phyloP scores from a whole-genome alignment of 1,140 invertebrate species.

The Scaptodrosophila lebanonensis region DNA sequence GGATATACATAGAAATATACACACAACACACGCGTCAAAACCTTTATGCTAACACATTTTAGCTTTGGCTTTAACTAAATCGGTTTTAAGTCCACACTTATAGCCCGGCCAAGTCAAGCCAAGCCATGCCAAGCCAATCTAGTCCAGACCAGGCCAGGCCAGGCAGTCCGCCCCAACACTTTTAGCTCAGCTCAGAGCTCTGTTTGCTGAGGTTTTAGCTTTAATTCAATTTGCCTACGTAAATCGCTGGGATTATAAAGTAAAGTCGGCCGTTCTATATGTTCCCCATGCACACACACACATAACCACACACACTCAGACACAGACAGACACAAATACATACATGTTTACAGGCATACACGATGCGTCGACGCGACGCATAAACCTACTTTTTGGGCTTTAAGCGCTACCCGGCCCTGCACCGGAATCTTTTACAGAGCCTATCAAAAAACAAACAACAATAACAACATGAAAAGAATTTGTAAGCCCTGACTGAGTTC shows the following conservation, averaged over 20 bases:
- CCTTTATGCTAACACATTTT: constrained; percentile 40
- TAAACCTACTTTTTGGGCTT: constrained; percentile 34
- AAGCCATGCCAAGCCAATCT: too few species aligned
- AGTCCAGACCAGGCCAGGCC: too few species aligned
- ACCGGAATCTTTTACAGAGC: constrained; percentile 32
- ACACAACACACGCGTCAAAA: constrained; percentile 40
- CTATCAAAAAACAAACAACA: too few species aligned
- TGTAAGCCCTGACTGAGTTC: constrained; percentile 32
- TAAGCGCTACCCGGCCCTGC: constrained; percentile 1
- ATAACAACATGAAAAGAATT: too few species aligned
- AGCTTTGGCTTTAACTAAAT: constrained; percentile 46
- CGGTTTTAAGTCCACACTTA: constrained; percentile 57
- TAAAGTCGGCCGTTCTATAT: constrained; percentile 14
- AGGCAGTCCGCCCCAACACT: too few species aligned
- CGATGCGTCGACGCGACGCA: too few species aligned
- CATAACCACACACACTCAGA: too few species aligned
- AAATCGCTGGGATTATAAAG: constrained; percentile 62
- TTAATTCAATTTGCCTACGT: constrained; percentile 67
- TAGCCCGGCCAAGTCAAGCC: too few species aligned
- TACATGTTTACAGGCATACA: not conserved
- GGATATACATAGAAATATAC: too few species aligned
- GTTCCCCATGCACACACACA: too few species aligned
- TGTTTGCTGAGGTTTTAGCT: constrained; percentile 48
- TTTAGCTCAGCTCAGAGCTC: too few species aligned
- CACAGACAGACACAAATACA: too few species aligned